Percentiles rank a stretch among this genome's conserved stretches.
Evolutionary conservation across 2,113 vertebrate genomes (phyloP).

Genomic region (Petaurus breviceps): DNA sequence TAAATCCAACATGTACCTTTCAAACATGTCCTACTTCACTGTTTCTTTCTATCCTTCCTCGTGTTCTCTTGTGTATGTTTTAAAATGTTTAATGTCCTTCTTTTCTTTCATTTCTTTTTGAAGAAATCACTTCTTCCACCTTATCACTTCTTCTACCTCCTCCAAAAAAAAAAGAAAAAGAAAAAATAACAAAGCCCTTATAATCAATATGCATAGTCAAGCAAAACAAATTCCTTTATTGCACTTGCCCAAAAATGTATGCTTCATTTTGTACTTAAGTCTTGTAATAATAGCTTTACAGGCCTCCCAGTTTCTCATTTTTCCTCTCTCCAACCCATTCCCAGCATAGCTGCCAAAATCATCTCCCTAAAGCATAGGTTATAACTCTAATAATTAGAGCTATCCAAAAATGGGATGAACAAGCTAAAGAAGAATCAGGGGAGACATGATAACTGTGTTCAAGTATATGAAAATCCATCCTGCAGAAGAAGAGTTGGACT

Average conservation of each 20-base stretch:
- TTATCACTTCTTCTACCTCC: not conserved
- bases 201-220: not conserved
- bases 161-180: not conserved
- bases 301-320: not conserved
- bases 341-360: not conserved
- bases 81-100: not conserved
- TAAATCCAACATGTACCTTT: too few species aligned
- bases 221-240: not conserved
- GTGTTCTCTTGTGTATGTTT: not conserved
- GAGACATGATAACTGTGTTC: not conserved
- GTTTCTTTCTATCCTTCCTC: too few species aligned
- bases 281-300: not conserved
- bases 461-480: not conserved
- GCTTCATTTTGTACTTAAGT: not conserved
- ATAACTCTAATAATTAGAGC: not conserved
- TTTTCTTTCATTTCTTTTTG: not conserved
- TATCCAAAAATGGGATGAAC: not conserved
- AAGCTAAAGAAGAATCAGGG: not conserved
- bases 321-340: not conserved
- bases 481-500: not conserved
- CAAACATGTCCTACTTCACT: too few species aligned
- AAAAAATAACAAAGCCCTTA: not conserved
- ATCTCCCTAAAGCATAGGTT: not conserved
- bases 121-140: not conserved
- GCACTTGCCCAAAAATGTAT: not conserved